Evolutionary conservation across 2,113 vertebrate genomes (phyloP).

Genomic region (Actenoides lindsayi): DNA sequence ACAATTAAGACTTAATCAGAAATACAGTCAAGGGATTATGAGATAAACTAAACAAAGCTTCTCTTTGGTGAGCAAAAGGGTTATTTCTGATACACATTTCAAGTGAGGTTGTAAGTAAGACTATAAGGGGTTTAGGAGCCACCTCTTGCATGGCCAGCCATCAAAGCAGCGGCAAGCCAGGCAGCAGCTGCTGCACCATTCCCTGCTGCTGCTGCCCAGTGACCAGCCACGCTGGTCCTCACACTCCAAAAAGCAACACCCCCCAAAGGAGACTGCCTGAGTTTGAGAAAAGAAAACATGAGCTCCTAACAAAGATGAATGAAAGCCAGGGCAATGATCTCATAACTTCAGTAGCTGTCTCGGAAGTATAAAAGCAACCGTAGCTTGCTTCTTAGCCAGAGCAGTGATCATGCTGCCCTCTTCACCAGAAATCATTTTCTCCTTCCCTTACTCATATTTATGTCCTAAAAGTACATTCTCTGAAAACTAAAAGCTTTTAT

Average conservation of each 20-base stretch:
- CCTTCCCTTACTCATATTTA: not conserved
- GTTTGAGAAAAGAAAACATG: not conserved
- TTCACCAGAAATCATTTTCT: not conserved
- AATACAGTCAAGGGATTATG: not conserved
- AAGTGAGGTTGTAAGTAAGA: not conserved
- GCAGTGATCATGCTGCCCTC: not conserved
- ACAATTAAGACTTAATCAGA: conserved; percentile 6
- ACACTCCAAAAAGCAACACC: not conserved
- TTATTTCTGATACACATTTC: not conserved
- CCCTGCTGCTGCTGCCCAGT: not conserved
- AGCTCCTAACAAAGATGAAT: not conserved
- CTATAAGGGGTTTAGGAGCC: not conserved
- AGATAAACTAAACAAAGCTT: not conserved
- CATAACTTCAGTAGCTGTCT: not conserved
- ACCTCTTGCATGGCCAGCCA: rapidly evolving
- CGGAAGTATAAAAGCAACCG: not conserved
- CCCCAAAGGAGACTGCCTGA: not conserved
- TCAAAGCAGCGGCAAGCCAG: rapidly evolving
- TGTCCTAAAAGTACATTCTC: not conserved
- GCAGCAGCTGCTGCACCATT: not conserved
- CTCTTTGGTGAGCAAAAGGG: not conserved
- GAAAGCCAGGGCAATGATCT: not conserved
- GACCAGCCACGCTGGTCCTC: not conserved
- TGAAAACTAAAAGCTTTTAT: not conserved
- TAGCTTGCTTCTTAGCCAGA: not conserved